phyloP scores from a whole-genome alignment of 2,888 invertebrate species.

The Eretmocerus hayati region DNA sequence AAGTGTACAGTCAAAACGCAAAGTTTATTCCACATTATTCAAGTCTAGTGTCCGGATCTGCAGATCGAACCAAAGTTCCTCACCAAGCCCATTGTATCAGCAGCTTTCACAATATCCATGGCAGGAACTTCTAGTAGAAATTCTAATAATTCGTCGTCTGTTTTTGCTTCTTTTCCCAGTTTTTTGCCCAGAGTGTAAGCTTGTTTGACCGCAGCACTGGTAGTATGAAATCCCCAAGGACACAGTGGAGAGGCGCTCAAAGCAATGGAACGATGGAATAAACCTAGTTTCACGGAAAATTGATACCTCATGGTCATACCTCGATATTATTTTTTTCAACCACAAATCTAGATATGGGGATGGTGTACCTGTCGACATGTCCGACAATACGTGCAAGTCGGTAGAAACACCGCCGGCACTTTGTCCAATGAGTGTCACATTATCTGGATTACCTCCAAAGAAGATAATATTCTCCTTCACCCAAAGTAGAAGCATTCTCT shows the following conservation, averaged over 20 bases:
- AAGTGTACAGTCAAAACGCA: too few species aligned
- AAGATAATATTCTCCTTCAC: conserved; percentile 48
- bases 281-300: conserved; percentile 34
- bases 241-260: conserved; percentile 51
- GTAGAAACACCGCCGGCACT: conserved; percentile 49
- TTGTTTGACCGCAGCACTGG: conserved; percentile 12
- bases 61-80: too few species aligned
- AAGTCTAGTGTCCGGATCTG: too few species aligned
- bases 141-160: conserved; percentile 20
- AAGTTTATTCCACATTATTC: too few species aligned
- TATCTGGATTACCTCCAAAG: conserved; percentile 50
- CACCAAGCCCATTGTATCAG: conserved; percentile 1
- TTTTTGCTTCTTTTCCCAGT: conserved; percentile 24
- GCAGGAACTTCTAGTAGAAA: conserved; percentile 19
- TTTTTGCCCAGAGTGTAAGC: conserved; percentile 18
- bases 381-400: conserved; percentile 26
- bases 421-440: conserved; percentile 51
- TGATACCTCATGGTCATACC: neutral
- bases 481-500: conserved; percentile 50
- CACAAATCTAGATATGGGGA: too few species aligned
- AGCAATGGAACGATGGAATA: conserved; percentile 52
- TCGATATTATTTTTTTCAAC: too few species aligned
- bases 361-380: conserved; percentile 25
- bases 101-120: conserved; percentile 11
- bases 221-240: conserved; percentile 33